Percentiles rank a stretch among this genome's conserved stretches.
Conservation (phyloP, 2,797 vertebrate genomes). For the Hafferia zeledoni region DNA sequence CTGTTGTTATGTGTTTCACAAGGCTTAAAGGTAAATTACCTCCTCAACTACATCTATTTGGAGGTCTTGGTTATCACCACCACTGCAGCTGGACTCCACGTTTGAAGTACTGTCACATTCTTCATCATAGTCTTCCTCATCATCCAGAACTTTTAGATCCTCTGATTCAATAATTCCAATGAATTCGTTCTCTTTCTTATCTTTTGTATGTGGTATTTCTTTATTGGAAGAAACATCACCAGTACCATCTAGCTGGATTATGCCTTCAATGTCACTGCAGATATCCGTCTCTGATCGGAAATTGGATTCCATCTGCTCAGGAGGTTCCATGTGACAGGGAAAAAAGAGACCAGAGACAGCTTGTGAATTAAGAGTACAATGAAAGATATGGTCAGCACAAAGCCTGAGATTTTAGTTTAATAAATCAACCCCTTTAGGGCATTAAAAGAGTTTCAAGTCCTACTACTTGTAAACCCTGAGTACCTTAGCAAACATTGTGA, state of each 20-base stretch:
- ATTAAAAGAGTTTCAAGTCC: neutral
- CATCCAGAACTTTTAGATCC: constrained; percentile 86
- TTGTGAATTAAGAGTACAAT: neutral
- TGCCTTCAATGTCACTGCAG: constrained; percentile 79
- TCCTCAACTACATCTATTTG: constrained; percentile 78
- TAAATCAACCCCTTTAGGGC: neutral
- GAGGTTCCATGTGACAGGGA: constrained; percentile 16
- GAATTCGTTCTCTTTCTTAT: constrained; percentile 86
- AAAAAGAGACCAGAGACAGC: constrained; percentile 10
- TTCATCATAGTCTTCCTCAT: constrained; percentile 68
- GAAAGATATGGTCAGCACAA: neutral
- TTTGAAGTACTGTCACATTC: constrained; percentile 82
- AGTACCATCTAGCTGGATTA: constrained; percentile 91
- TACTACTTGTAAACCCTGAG: neutral
- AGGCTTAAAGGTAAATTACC: constrained; percentile 49
- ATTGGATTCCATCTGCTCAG: constrained; percentile 37
- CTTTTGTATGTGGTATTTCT: constrained; percentile 72
- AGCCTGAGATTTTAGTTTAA: neutral
- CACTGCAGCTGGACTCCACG: constrained; percentile 63
- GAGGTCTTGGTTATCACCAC: constrained; percentile 78
- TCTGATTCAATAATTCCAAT: constrained; percentile 85
- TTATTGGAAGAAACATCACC: constrained; percentile 83
- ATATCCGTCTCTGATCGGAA: constrained; percentile 28
- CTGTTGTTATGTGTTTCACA: neutral
- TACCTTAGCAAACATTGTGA: neutral